phyloP scores from a whole-genome alignment of 2,797 vertebrate species.

The Choloepus didactylus region DNA sequence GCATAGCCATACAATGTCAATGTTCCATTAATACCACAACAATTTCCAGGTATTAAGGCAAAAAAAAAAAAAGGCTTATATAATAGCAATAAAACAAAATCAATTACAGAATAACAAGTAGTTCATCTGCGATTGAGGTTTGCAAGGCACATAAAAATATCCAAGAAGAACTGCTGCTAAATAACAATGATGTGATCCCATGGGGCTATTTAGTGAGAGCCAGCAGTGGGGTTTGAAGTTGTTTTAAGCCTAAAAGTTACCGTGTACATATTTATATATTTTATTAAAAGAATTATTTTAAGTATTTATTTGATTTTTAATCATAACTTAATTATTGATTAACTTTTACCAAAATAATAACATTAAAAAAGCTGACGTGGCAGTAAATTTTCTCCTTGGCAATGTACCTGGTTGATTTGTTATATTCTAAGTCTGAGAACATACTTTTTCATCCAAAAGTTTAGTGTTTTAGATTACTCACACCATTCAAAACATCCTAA shows the following conservation, averaged over 20 bases:
- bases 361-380: background rate
- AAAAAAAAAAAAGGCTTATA: background rate
- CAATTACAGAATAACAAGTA: background rate
- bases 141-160: background rate
- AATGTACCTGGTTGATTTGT: background rate
- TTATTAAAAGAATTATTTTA: conserved; percentile 46
- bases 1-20: background rate
- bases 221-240: background rate
- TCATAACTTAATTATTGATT: conserved; percentile 21
- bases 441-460: background rate
- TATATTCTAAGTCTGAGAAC: conserved; percentile 22
- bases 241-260: background rate
- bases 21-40: background rate
- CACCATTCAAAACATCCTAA: conserved; percentile 22
- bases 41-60: background rate
- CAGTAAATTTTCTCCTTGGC: background rate
- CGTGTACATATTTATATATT: background rate
- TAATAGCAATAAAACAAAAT: background rate
- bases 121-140: background rate
- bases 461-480: conserved; percentile 4
- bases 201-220: background rate
- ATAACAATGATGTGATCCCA: background rate
- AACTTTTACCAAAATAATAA: conserved; percentile 17
- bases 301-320: background rate
- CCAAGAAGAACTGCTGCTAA: background rate